Base-by-base conservation (phyloP, 2,113 vertebrate species). In the Trematocara nigrifrons region DNA sequence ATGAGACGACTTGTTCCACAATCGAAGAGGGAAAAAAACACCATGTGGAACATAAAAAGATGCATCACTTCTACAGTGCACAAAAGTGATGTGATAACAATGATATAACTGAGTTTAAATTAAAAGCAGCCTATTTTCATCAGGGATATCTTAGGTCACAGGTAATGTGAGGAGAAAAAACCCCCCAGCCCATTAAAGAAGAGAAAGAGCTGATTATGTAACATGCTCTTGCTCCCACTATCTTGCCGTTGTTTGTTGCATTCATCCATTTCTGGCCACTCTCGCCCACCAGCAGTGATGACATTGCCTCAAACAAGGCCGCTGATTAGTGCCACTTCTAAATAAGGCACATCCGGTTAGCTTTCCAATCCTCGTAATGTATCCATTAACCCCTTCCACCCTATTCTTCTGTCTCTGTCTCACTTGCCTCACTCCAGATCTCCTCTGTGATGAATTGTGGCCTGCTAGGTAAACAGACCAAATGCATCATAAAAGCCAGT, bases 261-360 rank as follows among this genome's bases (percentile, higher is more conserved):
- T 85, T 87, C 49, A 76, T 84, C 71, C 29, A 76, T 79, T 86
- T 91, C 53, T 79, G 82, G 81, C 81, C 77, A 82, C 66, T 83
- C 86, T 79, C 71, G 61, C 83, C 47, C 53, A 38, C 56, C 2
- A n/a, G 69, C 7, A 38, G 82, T 82, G 84, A 89, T 90, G 85
- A 87, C 88, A 89, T 89, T 56, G 86, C 84, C 83, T 86, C 77
- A 54, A 74, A 84, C 84, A 78, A 85, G 76, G 80, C 82, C 86
- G 91, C 91, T 94, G 88, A 90, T 88, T 91, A 93, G 77, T 71
- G 45, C 66, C 31, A 77, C 86, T 88, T 93, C 94, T 96, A 96
- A 96, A 95, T 93, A 94, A 87, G 90, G 91, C 86, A 86, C 90
- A 95, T 96, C 95, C 94, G 93, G 94, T 94, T 95, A 87, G 92